These are phyloP conservation scores for Probaryconus sp. DNA, from an alignment of 1,140 invertebrate species.

Conservation along the genomic window DNA sequence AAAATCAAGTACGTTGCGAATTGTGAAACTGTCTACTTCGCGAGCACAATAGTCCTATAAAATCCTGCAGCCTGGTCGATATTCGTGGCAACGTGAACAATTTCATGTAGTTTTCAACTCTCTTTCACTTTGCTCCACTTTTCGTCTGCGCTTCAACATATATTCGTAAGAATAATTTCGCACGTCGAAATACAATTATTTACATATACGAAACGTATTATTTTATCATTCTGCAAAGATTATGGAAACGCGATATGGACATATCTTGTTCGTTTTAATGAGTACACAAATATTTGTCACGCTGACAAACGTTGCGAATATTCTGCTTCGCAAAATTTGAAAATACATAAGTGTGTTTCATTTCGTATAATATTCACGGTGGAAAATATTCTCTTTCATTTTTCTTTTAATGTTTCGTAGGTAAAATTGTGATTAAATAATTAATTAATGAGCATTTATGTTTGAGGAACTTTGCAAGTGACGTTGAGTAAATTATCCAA, in stretches of 20 bases:
- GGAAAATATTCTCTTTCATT: too few relatives aligned
- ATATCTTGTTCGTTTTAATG: too few relatives aligned
- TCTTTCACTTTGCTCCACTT: conserved; percentile 42
- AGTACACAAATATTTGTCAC: too few relatives aligned
- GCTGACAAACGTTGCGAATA: too few relatives aligned
- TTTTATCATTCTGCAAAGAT: too few relatives aligned
- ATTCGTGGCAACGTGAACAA: conserved; percentile 40
- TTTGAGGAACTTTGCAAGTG: too few relatives aligned
- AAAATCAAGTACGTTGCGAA: conserved; percentile 60
- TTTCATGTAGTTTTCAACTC: conserved; percentile 45
- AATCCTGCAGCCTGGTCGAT: conserved; percentile 51
- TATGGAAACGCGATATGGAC: too few relatives aligned
- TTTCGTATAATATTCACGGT: too few relatives aligned
- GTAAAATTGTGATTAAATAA: conserved; percentile 10
- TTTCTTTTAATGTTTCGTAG: neutral
- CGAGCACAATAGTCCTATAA: conserved; percentile 53
- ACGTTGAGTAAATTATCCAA: conserved; percentile 34
- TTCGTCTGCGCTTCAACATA: conserved; percentile 7
- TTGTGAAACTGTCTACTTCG: conserved; percentile 58
- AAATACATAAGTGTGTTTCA: too few relatives aligned
- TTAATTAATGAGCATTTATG: too few relatives aligned
- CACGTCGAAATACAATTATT: conserved; percentile 13
- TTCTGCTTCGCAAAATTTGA: too few relatives aligned
- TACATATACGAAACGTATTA: conserved; percentile 3
- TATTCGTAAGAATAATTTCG: conserved; percentile 23